Conservation (phyloP, 2,888 invertebrate genomes). For the Eilema depressum region DNA sequence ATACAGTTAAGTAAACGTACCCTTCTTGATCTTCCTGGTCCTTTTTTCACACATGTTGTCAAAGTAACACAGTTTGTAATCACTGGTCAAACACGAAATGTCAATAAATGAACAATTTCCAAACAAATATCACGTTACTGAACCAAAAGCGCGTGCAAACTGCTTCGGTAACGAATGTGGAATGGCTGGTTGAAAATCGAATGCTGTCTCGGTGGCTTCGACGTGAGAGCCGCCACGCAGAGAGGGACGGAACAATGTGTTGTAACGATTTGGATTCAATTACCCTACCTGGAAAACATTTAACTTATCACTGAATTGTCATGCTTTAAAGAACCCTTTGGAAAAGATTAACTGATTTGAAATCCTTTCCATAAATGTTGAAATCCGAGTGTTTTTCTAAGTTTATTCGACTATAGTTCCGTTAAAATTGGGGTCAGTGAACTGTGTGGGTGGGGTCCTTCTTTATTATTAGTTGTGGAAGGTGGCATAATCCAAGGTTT, state of each 20-base stretch:
- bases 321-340: not conserved
- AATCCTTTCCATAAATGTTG: not conserved
- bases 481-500: not conserved
- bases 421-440: too few species aligned
- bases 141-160: slow-evolving; percentile 47
- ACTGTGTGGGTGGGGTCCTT: too few species aligned
- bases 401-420: too few species aligned
- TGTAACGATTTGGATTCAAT: slow-evolving; percentile 38
- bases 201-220: slow-evolving; percentile 46
- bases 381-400: too few species aligned
- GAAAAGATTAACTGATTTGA: not conserved
- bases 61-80: slow-evolving; percentile 58
- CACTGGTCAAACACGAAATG: slow-evolving; percentile 53
- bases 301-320: not conserved
- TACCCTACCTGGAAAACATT: slow-evolving; percentile 33
- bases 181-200: slow-evolving; percentile 66
- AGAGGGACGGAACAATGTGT: slow-evolving; percentile 47
- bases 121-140: slow-evolving; percentile 34
- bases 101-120: slow-evolving; percentile 39
- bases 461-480: not conserved
- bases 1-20: slow-evolving; percentile 48
- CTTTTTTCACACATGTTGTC: slow-evolving; percentile 76
- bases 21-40: slow-evolving; percentile 71
- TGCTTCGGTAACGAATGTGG: slow-evolving; percentile 51
- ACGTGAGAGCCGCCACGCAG: slow-evolving; percentile 40